Base-by-base conservation (phyloP, 2,888 invertebrate species). In the Mimachlamys varia region DNA sequence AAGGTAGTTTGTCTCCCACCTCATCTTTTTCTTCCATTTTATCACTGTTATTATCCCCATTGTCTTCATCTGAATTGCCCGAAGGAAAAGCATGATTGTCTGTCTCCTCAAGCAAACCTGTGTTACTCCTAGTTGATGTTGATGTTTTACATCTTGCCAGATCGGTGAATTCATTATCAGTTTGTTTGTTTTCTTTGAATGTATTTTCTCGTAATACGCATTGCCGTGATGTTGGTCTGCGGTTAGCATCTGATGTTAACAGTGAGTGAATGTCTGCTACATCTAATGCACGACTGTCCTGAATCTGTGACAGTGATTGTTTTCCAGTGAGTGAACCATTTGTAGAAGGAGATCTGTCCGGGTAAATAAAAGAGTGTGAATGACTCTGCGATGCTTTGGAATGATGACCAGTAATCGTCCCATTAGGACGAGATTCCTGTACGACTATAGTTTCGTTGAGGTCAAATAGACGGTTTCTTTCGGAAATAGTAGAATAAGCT, bases 221-320 rank as follows among this genome's bases (percentile, higher is more conserved):
- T 88, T 88, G 88, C 37, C 88, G 13, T 88, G 88, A 88, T 7
- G 50, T n/a, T 88, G 88, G 88, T 44, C 88, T 49, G 13, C 49
- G 49, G 88, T 88, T 88, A 44, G 88, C 49, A 49, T 88, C 53
- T 0, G 88, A 88, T 4, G 49, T 88, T 49, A 88, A 53, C 27
- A 88, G 17, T 17, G 88, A 49, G 22, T 88, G 50, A 27, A 88
- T 88, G 50, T 50, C 50, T n/a, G 88, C 53, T 5, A 50, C 88
- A 88, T 88, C 76, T 76, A 76, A 76, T 76, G 76, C 76, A 13
- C 76, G 76, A 76, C 76, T 76, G 76, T 76, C 33, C 76, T 76
- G 76, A 13, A 76, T 76, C 22, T 76, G 76, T 76, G 76, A 76
- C 27, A 76, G 22, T 33, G 76, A 76, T 22, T 76, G 76, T 22